phyloP scores from a whole-genome alignment of 2,797 vertebrate species.

The Chrosomus eos region DNA sequence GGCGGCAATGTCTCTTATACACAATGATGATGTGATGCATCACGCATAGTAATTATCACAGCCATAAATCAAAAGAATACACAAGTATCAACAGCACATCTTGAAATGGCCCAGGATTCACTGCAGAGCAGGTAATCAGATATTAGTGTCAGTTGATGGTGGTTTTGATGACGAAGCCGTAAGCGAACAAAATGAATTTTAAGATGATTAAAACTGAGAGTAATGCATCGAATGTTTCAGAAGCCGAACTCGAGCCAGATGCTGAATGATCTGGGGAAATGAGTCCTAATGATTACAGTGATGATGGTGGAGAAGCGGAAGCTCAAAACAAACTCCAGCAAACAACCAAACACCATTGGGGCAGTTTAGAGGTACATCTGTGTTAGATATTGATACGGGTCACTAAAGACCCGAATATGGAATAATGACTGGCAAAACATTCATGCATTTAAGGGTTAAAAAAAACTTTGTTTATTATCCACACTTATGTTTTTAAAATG shows the following conservation, averaged over 20 bases:
- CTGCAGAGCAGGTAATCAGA: neutral
- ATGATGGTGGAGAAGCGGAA: neutral
- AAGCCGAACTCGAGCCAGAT: neutral
- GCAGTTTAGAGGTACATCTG: neutral
- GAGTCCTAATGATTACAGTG: neutral
- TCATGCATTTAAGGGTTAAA: too few species aligned
- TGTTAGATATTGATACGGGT: neutral
- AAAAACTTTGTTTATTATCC: too few species aligned
- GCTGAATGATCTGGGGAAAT: neutral
- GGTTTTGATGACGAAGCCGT: neutral
- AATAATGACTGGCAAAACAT: too few species aligned
- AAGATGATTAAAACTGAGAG: neutral
- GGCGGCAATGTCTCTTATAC: neutral
- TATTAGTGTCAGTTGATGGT: neutral
- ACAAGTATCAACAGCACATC: neutral
- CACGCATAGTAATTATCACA: neutral
- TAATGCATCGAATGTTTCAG: neutral
- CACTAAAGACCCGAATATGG: neutral
- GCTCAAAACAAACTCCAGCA: neutral
- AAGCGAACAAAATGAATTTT: neutral
- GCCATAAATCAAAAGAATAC: neutral
- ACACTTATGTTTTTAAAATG: too few species aligned
- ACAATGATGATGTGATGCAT: neutral
- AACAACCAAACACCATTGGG: neutral
- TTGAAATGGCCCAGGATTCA: neutral